phyloP scores from a whole-genome alignment of 2,797 vertebrate species.

The Nothura maculosa region DNA sequence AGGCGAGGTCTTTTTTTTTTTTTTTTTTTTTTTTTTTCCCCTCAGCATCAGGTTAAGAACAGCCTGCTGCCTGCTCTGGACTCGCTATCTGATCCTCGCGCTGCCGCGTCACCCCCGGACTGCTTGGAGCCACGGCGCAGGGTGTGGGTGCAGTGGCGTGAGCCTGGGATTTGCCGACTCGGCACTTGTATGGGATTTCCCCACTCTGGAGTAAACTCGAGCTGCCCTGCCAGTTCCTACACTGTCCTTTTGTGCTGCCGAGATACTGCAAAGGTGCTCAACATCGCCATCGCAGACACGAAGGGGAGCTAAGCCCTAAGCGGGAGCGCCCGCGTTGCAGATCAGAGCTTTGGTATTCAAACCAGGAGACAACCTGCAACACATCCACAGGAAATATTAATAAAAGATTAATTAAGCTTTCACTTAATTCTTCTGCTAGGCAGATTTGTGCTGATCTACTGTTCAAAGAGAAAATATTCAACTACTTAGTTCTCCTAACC shows the following conservation, averaged over 20 bases:
- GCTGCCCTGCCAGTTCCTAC: background rate
- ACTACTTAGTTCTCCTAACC: background rate
- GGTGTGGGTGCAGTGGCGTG: background rate
- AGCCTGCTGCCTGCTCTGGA: background rate
- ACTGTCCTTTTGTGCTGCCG: background rate
- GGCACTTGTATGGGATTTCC: background rate
- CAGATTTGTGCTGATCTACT: constrained; percentile 58
- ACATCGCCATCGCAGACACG: background rate
- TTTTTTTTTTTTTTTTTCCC: background rate
- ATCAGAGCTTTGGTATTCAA: constrained; percentile 12
- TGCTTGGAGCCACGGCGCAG: background rate
- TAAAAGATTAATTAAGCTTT: constrained; percentile 51
- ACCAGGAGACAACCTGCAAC: background rate
- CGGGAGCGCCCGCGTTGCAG: background rate
- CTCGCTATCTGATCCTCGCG: background rate
- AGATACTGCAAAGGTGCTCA: background rate
- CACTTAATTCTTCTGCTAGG: constrained; percentile 51
- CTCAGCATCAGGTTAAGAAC: background rate
- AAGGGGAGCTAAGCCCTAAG: background rate
- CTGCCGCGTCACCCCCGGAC: background rate
- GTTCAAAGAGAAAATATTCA: constrained; percentile 52
- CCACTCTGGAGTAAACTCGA: background rate
- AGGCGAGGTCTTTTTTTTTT: background rate
- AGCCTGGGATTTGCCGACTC: background rate
- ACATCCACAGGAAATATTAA: constrained; percentile 39